Conservation (phyloP, 2,888 invertebrate species). For the Leptinotarsa haldemani region DNA sequence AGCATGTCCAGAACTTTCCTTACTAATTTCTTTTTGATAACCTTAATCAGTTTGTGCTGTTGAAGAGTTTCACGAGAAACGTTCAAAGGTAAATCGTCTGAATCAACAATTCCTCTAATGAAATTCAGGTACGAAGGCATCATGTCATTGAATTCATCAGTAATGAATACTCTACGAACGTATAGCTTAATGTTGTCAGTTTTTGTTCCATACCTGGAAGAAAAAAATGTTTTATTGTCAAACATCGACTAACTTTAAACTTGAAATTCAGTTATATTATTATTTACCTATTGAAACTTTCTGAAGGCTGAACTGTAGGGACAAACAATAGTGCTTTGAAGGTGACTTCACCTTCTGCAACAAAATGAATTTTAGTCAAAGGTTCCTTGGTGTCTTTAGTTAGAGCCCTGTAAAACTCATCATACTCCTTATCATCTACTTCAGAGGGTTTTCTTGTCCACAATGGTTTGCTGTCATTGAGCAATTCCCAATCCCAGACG, state of each 20-base stretch:
- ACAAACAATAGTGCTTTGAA: constrained; percentile 97
- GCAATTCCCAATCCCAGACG: constrained; percentile 96
- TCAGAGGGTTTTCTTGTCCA: constrained; percentile 95
- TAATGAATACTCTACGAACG: constrained; percentile 98
- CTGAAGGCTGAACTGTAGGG: constrained; percentile 89
- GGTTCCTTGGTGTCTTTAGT: constrained; percentile 91
- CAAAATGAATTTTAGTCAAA: constrained; percentile 90
- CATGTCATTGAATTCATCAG: constrained; percentile 99
- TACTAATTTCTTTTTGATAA: constrained; percentile 98
- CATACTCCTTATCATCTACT: constrained; percentile 89
- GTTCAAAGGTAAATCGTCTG: constrained; percentile 97
- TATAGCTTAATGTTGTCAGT: constrained; percentile 96
- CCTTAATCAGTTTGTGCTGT: constrained; percentile 93
- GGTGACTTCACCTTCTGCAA: constrained; percentile 99
- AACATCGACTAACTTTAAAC: not conserved
- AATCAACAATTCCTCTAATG: constrained; percentile 97
- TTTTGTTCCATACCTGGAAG: constrained; percentile 84
- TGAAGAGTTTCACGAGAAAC: constrained; percentile 98
- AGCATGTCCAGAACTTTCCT: constrained; percentile 98
- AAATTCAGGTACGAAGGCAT: constrained; percentile 98
- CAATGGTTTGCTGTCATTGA: constrained; percentile 98
- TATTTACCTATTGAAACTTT: constrained; percentile 81
- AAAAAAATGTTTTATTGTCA: constrained; percentile 60
- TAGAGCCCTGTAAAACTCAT: constrained; percentile 94
- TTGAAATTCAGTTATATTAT: not conserved